Conservation (phyloP, 2,888 invertebrate species). For the Caenorhabditis becei region DNA sequence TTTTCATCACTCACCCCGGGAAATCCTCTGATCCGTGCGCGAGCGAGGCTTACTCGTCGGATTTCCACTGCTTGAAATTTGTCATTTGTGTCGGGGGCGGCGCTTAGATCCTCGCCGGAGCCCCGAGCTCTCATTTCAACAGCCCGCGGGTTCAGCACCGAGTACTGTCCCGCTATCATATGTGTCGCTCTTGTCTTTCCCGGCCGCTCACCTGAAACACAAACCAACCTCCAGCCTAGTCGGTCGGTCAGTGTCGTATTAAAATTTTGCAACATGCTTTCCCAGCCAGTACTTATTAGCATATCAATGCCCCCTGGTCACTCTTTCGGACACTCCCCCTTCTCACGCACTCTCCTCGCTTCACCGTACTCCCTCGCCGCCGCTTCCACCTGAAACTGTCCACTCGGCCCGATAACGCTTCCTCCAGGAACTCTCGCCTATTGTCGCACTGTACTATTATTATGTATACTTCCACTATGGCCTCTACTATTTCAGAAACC, state of each 20-base stretch:
- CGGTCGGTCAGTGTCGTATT: constrained; percentile 15
- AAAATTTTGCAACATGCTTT: constrained; percentile 37
- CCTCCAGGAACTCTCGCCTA: constrained; percentile 28
- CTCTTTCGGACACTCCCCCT: constrained; percentile 24
- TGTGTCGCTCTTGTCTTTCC: constrained; percentile 5
- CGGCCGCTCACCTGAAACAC: constrained; percentile 24
- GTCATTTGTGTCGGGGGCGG: constrained; percentile 10
- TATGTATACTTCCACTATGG: constrained; percentile 22
- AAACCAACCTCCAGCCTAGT: constrained; percentile 3
- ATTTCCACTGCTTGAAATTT: constrained; percentile 5
- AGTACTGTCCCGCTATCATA: constrained; percentile 22
- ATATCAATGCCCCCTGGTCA: constrained; percentile 47
- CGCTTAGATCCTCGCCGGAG: neutral
- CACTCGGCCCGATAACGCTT: constrained; percentile 26
- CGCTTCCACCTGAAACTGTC: constrained; percentile 40
- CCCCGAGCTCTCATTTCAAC: constrained; percentile 12
- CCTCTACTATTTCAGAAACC: constrained; percentile 31
- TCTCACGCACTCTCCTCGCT: neutral
- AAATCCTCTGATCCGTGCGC: constrained; percentile 16
- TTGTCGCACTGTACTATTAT: constrained; percentile 34
- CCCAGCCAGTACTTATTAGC: constrained; percentile 32
- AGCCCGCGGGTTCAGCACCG: neutral
- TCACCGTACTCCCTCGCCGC: constrained; percentile 14
- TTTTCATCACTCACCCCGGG: constrained; percentile 28
- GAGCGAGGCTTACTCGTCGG: constrained; percentile 15